A percentile compares a stretch with the other conserved stretches of the same genome.
phyloP scores from a whole-genome alignment of 2,888 invertebrate genomes.

The Steinernema scapterisci region DNA sequence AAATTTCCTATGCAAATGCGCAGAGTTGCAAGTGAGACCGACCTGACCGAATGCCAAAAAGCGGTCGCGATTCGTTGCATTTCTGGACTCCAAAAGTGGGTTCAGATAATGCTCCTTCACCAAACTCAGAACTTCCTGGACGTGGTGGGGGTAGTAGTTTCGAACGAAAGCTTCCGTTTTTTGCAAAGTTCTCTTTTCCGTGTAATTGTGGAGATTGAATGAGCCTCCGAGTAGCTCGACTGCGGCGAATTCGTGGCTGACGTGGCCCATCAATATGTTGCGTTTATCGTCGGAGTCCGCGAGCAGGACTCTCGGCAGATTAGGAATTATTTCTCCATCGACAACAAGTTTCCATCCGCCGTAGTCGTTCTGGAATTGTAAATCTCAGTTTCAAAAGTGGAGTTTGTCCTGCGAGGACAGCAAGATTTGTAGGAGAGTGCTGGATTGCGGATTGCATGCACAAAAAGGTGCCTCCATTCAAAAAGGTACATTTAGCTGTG shows the following conservation, averaged over 20 bases:
- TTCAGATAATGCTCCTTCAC: not conserved
- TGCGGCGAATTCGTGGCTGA: not conserved
- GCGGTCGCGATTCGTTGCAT: not conserved
- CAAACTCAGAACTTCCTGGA: not conserved
- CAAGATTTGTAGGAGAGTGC: not conserved
- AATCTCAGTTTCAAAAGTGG: too few relatives aligned
- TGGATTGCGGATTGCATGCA: too few relatives aligned
- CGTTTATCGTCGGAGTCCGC: not conserved
- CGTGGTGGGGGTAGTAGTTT: not conserved
- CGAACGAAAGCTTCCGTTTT: not conserved
- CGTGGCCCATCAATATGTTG: not conserved
- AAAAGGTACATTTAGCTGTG: too few relatives aligned
- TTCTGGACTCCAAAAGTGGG: not conserved
- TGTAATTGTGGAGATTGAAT: not conserved
- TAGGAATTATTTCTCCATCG: constrained; percentile 1
- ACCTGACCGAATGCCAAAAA: not conserved
- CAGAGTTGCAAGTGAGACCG: not conserved
- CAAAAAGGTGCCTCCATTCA: too few relatives aligned
- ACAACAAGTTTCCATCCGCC: not conserved
- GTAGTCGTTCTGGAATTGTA: not conserved
- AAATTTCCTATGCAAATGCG: not conserved
- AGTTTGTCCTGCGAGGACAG: not conserved
- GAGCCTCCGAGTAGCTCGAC: not conserved
- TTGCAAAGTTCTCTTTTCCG: not conserved
- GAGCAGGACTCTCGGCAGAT: not conserved